Conservation (phyloP, 2,113 vertebrate species). For the Pluvianellus socialis region DNA sequence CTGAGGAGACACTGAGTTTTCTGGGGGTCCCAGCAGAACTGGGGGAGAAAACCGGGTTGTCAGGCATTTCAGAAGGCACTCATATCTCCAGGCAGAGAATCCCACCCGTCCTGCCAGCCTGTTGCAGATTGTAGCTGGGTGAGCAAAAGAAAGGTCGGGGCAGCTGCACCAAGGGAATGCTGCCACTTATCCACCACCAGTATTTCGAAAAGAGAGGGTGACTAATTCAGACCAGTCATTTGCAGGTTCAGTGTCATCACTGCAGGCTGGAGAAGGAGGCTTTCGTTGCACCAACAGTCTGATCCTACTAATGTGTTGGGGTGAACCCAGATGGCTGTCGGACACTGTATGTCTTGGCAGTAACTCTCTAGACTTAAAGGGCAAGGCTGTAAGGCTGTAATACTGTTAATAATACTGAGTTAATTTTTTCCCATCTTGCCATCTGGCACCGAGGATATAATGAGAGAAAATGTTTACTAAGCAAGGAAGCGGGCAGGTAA, state of each 20-base stretch:
- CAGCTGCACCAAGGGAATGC: not conserved
- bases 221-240: not conserved
- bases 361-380: slow-evolving; percentile 22
- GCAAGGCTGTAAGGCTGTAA: slow-evolving; percentile 66
- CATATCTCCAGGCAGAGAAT: not conserved
- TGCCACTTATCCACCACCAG: not conserved
- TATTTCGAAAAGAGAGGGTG: not conserved
- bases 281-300: not conserved
- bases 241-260: fast-evolving
- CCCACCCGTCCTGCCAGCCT: fast-evolving
- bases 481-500: slow-evolving; percentile 28
- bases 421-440: slow-evolving; percentile 51
- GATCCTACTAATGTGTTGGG: not conserved
- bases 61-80: not conserved
- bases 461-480: slow-evolving; percentile 57
- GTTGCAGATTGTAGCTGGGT: not conserved
- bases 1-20: not conserved
- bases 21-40: not conserved
- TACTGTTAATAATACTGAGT: slow-evolving; percentile 59
- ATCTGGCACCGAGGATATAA: not conserved
- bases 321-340: not conserved
- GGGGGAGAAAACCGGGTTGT: not conserved
- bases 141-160: not conserved
- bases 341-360: slow-evolving; percentile 43
- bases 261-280: not conserved